These are phyloP conservation scores for Bombyx huttoni DNA, from an alignment of 2,888 invertebrate species.

Conservation along the genomic window DNA sequence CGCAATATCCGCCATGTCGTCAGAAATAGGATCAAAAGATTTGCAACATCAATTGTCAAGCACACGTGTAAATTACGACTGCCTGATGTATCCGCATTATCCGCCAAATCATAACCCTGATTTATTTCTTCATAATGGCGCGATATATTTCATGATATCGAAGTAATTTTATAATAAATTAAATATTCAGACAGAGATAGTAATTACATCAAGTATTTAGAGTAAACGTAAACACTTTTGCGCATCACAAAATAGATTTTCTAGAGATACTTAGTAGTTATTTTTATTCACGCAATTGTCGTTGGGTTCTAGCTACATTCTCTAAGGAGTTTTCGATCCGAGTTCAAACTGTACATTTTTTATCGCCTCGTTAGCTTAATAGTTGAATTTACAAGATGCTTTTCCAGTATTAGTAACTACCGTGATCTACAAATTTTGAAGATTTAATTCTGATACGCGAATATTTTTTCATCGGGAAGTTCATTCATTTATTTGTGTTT, in stretches of 20 bases:
- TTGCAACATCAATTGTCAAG: slow-evolving; percentile 18
- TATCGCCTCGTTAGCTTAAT: not conserved
- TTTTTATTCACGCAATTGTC: slow-evolving; percentile 3
- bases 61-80: slow-evolving; percentile 28
- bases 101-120: slow-evolving; percentile 24
- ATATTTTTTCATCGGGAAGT: too few species aligned
- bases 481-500: too few species aligned
- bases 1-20: not conserved
- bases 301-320: not conserved
- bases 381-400: too few species aligned
- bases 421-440: not conserved
- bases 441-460: not conserved
- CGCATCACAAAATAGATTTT: slow-evolving; percentile 5
- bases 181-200: not conserved
- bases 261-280: slow-evolving; percentile 3
- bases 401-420: too few species aligned
- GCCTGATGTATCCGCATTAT: slow-evolving; percentile 3
- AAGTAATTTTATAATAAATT: slow-evolving; percentile 19
- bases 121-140: slow-evolving; percentile 26
- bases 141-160: slow-evolving; percentile 27
- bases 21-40: slow-evolving; percentile 33
- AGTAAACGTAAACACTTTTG: slow-evolving; percentile 3
- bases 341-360: not conserved
- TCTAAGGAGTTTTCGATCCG: not conserved
- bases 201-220: too few species aligned